Evolutionary conservation across 2,113 vertebrate species (phyloP), one percentile per base, ranked within the genome.

Genomic region (Xiphias gladius): DNA sequence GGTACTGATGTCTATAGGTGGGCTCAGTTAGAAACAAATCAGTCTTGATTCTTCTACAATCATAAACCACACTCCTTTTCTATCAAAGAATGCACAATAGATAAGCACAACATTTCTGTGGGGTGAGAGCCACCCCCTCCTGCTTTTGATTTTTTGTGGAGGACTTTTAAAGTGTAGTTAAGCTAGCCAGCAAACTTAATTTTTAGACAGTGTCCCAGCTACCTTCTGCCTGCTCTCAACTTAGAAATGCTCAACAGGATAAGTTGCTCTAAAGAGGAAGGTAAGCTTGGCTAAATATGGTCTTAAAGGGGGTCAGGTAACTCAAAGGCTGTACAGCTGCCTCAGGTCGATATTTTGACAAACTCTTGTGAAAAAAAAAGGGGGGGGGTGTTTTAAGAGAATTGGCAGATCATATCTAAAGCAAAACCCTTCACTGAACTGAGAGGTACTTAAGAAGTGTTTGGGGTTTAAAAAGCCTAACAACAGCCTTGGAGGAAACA

Each of bases 281-380:
- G 73, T 83, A 86, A 84, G 75, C 78, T 79, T 70, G 81, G 80
- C 68, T 89, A 83, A 86, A 90, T 77, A 61, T 70, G 28, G 48
- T 75, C 37, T 65, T 86, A 63, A 81, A 81, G 58, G 70, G 65
- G 67, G 83, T 85, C 82, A 78, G 79, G 74, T 76, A 83, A 80
- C 62, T 69, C 70, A 82, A 86, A 76, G 64, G 70, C 70, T 63
- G 28, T 79, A 68, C 69, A 85, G 41, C 80, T 52, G 84, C 73
- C 63, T 75, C 76, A 84, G 81, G 83, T 89, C 48, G 77, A 80
- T 39, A 76, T 50, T 76, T 73, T 79, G 16, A 64, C n/a, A 59
- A 35, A 3, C 32, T 46, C 12, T 35, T 35, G 37, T 7, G 9
- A 39, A 39, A 39, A 50, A 5, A 50, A 50, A 50, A 20, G 37